Percentiles rank a stretch among this genome's conserved stretches.
phyloP scores from a whole-genome alignment of 2,888 invertebrate genomes.

The Nineta flava region DNA sequence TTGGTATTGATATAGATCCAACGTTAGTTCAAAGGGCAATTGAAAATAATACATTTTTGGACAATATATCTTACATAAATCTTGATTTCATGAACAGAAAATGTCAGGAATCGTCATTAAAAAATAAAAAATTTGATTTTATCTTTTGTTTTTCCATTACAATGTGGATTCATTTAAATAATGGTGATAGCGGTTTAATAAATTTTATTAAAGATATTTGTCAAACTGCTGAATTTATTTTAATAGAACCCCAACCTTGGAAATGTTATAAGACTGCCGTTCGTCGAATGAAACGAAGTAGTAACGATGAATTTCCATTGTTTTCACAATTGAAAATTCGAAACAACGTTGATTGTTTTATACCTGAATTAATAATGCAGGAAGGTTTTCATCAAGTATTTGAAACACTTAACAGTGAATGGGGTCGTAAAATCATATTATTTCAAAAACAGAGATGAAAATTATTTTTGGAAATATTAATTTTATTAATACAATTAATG shows the following conservation, averaged over 20 bases:
- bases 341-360: conserved; percentile 40
- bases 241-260: conserved; percentile 77
- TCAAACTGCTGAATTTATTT: conserved; percentile 34
- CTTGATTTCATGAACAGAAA: conserved; percentile 39
- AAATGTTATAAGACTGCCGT: conserved; percentile 65
- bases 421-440: conserved; percentile 49
- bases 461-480: not conserved
- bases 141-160: conserved; percentile 70
- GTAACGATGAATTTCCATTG: conserved; percentile 37
- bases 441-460: not conserved
- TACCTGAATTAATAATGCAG: conserved; percentile 36
- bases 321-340: conserved; percentile 43
- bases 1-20: conserved; percentile 65
- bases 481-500: not conserved
- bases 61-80: conserved; percentile 36
- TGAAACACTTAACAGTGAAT: conserved; percentile 43
- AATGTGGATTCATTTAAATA: conserved; percentile 83
- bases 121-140: conserved; percentile 40
- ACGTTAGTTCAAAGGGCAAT: conserved; percentile 49
- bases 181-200: conserved; percentile 56
- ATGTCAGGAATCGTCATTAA: conserved; percentile 3
- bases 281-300: conserved; percentile 46
- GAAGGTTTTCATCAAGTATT: conserved; percentile 32
- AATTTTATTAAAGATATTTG: conserved; percentile 43
- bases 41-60: conserved; percentile 28